Evolutionary conservation across 2,113 vertebrate genomes (phyloP).

Genomic region (Nannobrachium achirus): DNA sequence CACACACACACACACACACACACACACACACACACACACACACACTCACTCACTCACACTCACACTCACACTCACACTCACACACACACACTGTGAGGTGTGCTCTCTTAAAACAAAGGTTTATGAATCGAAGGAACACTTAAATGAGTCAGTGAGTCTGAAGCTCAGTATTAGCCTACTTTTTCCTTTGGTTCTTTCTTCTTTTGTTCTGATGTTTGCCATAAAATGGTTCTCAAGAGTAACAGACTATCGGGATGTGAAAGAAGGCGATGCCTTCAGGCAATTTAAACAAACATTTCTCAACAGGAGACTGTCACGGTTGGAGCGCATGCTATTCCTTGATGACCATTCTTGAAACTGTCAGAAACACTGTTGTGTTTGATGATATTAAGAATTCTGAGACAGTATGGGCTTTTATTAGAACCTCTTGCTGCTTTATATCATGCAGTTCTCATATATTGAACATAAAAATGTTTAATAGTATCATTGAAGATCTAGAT

Average conservation of each 20-base stretch:
- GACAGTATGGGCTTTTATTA: neutral
- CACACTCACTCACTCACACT: slow-evolving; percentile 27
- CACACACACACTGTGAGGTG: slow-evolving; percentile 20
- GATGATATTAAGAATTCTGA: slow-evolving; percentile 19
- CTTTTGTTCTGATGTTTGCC: slow-evolving; percentile 47
- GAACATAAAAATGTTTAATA: no score
- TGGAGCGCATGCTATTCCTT: no score
- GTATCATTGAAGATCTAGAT: no score
- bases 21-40: neutral
- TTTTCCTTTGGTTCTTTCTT: slow-evolving; percentile 31
- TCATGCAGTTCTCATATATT: no score
- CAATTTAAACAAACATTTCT: slow-evolving; percentile 31
- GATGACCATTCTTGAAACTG: slow-evolving; percentile 24
- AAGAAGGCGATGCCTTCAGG: slow-evolving; percentile 35
- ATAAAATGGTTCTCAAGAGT: slow-evolving; percentile 43
- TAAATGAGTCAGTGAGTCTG: slow-evolving; percentile 39
- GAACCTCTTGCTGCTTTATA: neutral
- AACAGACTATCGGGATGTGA: slow-evolving; percentile 22
- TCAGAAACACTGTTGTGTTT: slow-evolving; percentile 18
- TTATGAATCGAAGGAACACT: slow-evolving; percentile 19
- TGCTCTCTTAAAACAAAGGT: slow-evolving; percentile 4
- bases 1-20: neutral
- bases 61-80: no score
- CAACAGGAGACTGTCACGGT: slow-evolving; percentile 19
- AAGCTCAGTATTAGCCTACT: slow-evolving; percentile 20